These are phyloP conservation scores for Alces alces DNA, from an alignment of 2,113 vertebrate genomes.

Conservation along the genomic window DNA sequence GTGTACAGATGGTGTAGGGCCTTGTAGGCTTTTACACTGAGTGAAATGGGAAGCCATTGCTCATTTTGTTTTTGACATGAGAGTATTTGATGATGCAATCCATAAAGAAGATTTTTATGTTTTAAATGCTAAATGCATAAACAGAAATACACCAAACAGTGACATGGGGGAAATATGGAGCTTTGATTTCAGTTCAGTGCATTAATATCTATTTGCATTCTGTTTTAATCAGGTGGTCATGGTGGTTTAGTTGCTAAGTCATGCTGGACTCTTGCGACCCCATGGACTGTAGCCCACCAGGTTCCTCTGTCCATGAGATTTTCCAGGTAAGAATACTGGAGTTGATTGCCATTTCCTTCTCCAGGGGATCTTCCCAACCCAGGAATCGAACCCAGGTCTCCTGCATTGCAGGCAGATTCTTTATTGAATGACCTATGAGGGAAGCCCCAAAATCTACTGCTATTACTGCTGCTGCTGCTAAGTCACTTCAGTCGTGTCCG, in stretches of 20 bases:
- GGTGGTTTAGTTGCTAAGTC: neutral
- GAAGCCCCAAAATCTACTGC: no score
- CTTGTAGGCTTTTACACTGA: neutral
- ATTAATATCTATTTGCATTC: neutral
- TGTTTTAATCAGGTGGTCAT: neutral
- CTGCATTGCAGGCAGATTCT: no score
- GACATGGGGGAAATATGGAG: neutral
- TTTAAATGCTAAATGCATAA: constrained; percentile 1
- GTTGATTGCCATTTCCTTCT: no score
- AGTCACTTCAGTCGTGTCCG: no score
- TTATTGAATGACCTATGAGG: no score
- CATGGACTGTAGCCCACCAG: neutral
- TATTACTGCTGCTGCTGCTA: no score
- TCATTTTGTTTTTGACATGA: constrained; percentile 17
- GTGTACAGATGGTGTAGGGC: neutral
- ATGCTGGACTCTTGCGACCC: neutral
- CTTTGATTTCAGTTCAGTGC: neutral
- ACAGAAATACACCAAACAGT: neutral
- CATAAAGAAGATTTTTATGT: neutral
- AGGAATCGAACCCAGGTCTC: no score
- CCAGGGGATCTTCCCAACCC: no score
- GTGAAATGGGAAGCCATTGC: neutral
- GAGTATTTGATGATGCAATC: constrained; percentile 5
- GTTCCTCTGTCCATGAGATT: no score
- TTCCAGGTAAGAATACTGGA: no score